Conservation (phyloP, 2,888 invertebrate genomes). For the Tipula helvola region DNA sequence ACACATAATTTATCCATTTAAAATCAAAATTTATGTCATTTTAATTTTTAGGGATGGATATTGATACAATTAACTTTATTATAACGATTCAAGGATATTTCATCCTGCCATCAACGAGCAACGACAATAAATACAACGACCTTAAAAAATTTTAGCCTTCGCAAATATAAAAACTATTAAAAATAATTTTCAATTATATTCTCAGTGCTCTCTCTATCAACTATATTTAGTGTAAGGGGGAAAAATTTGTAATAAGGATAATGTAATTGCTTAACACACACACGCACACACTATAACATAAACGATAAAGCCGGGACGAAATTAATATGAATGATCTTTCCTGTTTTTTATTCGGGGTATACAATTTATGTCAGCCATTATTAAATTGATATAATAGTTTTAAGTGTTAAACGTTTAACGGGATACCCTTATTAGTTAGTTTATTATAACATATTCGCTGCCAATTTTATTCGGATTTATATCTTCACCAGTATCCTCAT, state of each 20-base stretch:
- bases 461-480: background rate
- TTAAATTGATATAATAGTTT: background rate
- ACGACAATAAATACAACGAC: background rate
- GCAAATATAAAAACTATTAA: background rate
- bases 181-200: background rate
- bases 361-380: background rate
- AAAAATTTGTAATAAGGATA: background rate
- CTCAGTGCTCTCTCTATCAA: background rate
- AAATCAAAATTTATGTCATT: background rate
- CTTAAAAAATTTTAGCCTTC: background rate
- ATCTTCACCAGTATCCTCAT: background rate
- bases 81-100: background rate
- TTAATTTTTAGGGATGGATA: background rate
- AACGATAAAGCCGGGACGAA: background rate
- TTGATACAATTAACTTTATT: slow-evolving; percentile 4
- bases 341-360: background rate
- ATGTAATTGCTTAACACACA: background rate
- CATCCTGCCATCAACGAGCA: too few relatives aligned
- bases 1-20: background rate
- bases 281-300: background rate
- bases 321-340: background rate
- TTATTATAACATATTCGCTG: background rate
- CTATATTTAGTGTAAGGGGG: background rate
- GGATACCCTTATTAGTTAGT: background rate
- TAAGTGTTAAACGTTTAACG: background rate